phyloP scores from a whole-genome alignment of 2,113 vertebrate species.

The Megaceryle torquata region DNA sequence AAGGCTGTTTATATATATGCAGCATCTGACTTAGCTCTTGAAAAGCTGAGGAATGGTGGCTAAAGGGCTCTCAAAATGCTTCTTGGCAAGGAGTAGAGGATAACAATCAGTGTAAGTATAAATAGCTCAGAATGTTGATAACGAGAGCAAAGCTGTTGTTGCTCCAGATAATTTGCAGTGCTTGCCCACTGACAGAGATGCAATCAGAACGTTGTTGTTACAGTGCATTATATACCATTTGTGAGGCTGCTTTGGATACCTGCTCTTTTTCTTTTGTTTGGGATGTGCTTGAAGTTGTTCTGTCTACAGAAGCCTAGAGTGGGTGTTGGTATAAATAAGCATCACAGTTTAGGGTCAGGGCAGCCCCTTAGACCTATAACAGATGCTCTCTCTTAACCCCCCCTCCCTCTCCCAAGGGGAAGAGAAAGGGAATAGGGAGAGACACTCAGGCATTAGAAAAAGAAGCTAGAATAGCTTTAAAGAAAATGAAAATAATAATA shows the following conservation, averaged over 20 bases:
- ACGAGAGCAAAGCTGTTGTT: slow-evolving; percentile 19
- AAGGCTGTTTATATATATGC: slow-evolving; percentile 67
- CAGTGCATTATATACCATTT: background rate
- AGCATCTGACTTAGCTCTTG: slow-evolving; percentile 63
- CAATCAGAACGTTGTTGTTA: slow-evolving; percentile 25
- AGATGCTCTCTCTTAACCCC: no score
- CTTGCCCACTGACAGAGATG: slow-evolving; percentile 6
- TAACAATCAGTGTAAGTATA: slow-evolving; percentile 21
- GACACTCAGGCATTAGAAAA: no score
- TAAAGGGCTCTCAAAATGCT: slow-evolving; percentile 41
- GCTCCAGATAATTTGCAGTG: slow-evolving; percentile 11
- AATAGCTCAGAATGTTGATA: slow-evolving; percentile 26
- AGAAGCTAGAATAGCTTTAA: no score
- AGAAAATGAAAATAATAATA: no score
- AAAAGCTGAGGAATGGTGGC: slow-evolving; percentile 31
- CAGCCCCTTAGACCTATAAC: no score
- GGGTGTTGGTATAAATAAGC: background rate
- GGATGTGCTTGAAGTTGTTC: background rate
- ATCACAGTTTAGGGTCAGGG: no score
- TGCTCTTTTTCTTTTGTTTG: background rate
- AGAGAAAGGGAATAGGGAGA: no score
- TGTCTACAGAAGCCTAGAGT: background rate
- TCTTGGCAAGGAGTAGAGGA: slow-evolving; percentile 39
- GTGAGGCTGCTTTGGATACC: background rate
- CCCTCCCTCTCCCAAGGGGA: no score